A percentile compares a stretch with the other conserved stretches of the same genome.
phyloP scores from a whole-genome alignment of 2,888 invertebrate species.

The Resseliella maxima region DNA sequence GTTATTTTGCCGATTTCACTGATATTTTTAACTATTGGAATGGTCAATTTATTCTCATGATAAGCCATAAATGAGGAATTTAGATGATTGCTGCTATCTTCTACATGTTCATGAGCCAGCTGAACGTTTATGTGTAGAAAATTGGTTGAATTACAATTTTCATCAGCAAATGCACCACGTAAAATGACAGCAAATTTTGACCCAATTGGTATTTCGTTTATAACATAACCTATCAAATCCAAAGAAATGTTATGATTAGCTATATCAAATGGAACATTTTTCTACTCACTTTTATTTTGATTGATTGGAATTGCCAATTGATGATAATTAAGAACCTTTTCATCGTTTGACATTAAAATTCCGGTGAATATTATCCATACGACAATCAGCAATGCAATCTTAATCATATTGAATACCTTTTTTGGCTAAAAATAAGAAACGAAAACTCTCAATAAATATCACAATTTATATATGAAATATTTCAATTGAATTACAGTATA shows the following conservation, averaged over 20 bases:
- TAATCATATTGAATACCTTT: constrained; percentile 66
- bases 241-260: constrained; percentile 15
- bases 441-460: neutral
- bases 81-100: constrained; percentile 59
- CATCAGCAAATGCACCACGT: constrained; percentile 73
- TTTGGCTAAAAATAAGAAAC: constrained; percentile 63
- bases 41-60: constrained; percentile 61
- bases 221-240: constrained; percentile 56
- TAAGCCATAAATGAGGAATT: constrained; percentile 56
- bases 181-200: constrained; percentile 70
- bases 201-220: constrained; percentile 63
- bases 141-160: constrained; percentile 69
- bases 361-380: constrained; percentile 57
- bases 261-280: neutral
- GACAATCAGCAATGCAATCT: constrained; percentile 66
- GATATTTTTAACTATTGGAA: constrained; percentile 64
- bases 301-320: constrained; percentile 61
- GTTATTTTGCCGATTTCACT: constrained; percentile 65
- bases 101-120: constrained; percentile 65
- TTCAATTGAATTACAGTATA: no score
- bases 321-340: constrained; percentile 51
- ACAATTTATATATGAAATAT: neutral
- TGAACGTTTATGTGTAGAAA: constrained; percentile 63
- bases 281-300: constrained; percentile 64
- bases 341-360: constrained; percentile 62